Evolutionary conservation across 1,140 invertebrate genomes (phyloP).

Genomic region (Cyrtorhinus lividipennis): DNA sequence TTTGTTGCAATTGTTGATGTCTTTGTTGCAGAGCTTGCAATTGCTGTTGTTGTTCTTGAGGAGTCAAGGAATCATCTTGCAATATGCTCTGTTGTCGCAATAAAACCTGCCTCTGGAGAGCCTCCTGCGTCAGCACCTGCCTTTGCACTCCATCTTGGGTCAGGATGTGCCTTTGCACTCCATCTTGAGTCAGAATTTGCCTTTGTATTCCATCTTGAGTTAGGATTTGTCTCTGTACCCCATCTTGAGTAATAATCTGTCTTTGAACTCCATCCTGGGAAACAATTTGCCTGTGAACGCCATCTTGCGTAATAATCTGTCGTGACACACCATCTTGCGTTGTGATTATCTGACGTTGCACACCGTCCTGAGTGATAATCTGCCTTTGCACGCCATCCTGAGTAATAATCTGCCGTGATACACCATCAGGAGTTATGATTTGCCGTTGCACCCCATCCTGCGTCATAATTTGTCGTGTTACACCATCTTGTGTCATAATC

Average conservation of each 20-base stretch:
- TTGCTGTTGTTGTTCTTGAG: conserved; percentile 26
- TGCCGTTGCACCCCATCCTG: conserved; percentile 7
- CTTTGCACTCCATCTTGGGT: conserved; percentile 28
- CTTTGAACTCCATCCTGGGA: no score
- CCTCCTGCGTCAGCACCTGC: conserved; percentile 35
- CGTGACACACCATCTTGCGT: no score
- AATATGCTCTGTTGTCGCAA: conserved; percentile 20
- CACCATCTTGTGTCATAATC: no score
- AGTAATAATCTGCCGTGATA: no score
- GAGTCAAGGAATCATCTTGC: conserved; percentile 21
- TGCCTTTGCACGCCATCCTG: conserved; percentile 30
- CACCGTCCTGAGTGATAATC: conserved; percentile 28
- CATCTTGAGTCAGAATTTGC: conserved; percentile 27
- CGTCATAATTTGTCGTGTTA: no score
- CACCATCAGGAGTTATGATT: conserved; percentile 27
- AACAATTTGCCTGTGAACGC: no score
- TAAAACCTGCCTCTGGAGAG: conserved; percentile 35
- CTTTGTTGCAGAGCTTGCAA: conserved; percentile 20
- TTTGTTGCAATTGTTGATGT: conserved; percentile 21
- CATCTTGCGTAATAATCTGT: no score
- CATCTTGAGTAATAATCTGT: no score
- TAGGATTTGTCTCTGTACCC: no score
- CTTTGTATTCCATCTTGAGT: conserved; percentile 7
- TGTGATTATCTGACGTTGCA: conserved; percentile 34
- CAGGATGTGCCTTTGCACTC: no score